Base-by-base conservation (phyloP, 2,888 invertebrate genomes). In the Cosmia trapezina region DNA sequence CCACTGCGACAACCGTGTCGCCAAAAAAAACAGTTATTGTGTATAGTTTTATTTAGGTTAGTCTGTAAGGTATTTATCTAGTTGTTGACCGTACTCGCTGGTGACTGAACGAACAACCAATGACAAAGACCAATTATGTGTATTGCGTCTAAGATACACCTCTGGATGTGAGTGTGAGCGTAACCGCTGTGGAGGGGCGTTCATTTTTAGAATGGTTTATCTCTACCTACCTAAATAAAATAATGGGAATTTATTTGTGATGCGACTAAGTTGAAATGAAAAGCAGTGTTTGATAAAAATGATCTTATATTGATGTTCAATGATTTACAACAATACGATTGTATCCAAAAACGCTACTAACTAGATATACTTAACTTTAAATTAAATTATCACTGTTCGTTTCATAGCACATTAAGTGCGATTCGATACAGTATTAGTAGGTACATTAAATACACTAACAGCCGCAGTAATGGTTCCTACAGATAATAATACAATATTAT, bases 241-340 rank as follows among this genome's bases (percentile, higher is more conserved):
- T 6, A 17, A 49, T 59, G 19, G 72, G 41, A 33, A 33, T 59
- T 14, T n/a, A 54, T 41, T 45, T 12, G 37, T 37, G 37, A 22
- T 61, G 19, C 56, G 41, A 41, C 2, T 17, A 49, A 14, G 12
- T 56, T 14, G 6, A 73, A 83, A 80, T 81, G 9, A 88, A 89
- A 85, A 75, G 56, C 87, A 83, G 75, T 69, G n/a, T 53, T 87
- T 87, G 87, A 91, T 90, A 93, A 91, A 94, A 93, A 92, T 88
- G 80, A 89, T 89, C 88, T 91, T 91, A 90, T 93, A 93, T 94
- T 94, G 88, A 89, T 92, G 89, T 94, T 88, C 86, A 91, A 91
- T 91, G 91, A 90, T 90, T 91, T 92, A 93, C 94, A 93, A 93
- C 93, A 93, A 93, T 92, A 93, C 88, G 89, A 91, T 93, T 90